These are phyloP conservation scores for Ariopsis seemanni DNA, from an alignment of 2,113 vertebrate genomes.

Conservation along the genomic window DNA sequence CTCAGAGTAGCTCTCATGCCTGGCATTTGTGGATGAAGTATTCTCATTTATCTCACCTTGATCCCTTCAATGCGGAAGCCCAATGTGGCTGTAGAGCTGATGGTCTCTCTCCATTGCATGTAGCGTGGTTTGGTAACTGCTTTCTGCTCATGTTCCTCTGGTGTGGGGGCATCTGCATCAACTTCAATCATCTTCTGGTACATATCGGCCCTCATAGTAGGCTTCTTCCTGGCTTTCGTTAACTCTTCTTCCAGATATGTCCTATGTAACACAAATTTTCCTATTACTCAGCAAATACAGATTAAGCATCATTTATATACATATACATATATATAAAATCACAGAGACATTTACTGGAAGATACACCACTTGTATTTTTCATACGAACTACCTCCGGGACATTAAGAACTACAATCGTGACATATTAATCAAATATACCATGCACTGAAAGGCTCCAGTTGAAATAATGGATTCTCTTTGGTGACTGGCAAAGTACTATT, in stretches of 20 bases:
- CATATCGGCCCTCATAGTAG: slow-evolving; percentile 92
- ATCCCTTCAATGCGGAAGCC: slow-evolving; percentile 97
- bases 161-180: slow-evolving; percentile 83
- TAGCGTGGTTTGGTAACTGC: slow-evolving; percentile 95
- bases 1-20: neutral
- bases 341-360: no score
- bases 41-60: slow-evolving; percentile 77
- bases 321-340: no score
- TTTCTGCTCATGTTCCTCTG: slow-evolving; percentile 80
- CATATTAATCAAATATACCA: no score
- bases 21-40: neutral
- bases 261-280: slow-evolving; percentile 61
- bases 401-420: no score
- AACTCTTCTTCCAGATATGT: slow-evolving; percentile 96
- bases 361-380: no score
- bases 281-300: neutral
- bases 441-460: no score
- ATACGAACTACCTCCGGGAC: no score
- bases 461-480: no score
- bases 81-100: slow-evolving; percentile 91
- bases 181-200: slow-evolving; percentile 98
- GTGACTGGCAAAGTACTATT: no score
- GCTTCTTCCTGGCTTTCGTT: slow-evolving; percentile 93
- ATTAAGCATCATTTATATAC: neutral
- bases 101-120: slow-evolving; percentile 99